Evolutionary conservation across 2,888 invertebrate species (phyloP), one percentile per base, ranked within the genome.

Genomic region (Tuberolachnus salignus): DNA sequence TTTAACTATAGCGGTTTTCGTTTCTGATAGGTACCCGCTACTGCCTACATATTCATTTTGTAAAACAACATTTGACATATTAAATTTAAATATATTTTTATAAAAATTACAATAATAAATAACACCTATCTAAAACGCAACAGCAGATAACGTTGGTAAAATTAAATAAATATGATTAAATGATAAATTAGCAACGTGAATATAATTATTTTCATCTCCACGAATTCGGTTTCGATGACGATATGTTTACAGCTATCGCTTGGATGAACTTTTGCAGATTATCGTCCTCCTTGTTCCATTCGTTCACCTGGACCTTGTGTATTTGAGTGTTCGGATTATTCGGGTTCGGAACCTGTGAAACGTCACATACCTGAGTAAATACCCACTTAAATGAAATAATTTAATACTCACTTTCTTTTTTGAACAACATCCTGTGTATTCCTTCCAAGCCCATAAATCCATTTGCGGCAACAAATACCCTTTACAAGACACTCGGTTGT

Each of bases 401-500:
- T 49, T 53, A 21, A 11, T 44, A 66, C 64, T 23, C 3, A 75
- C 75, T 46, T 75, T 75, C 19, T 67, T 75, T 46, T 75, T 75
- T 0, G 46, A n/a, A 49, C 75, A 75, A 46, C 75, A 75, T 10
- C 75, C 75, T 14, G 80, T 1, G 46, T 80, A 80, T 61, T 86
- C 85, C 81, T 83, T 84, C 86, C 86, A 86, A 42, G 84, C 83
- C 61, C 83, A 83, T 42, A 86, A 83, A 81, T 85, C 85, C 44
- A 86, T 83, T 49, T 83, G 81, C 8, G 85, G 84, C 21, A 85
- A 80, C 19, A 84, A 82, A 51, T 82, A 82, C 81, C 85, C 84
- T 80, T 84, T 83, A 82, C 86, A 86, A 11, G 84, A 83, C 4
- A 86, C 85, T 81, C 86, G 81, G 9, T 86, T 86, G 82, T 86